phyloP scores from a whole-genome alignment of 2,888 invertebrate species.

The Lasioglossum villosulum region DNA sequence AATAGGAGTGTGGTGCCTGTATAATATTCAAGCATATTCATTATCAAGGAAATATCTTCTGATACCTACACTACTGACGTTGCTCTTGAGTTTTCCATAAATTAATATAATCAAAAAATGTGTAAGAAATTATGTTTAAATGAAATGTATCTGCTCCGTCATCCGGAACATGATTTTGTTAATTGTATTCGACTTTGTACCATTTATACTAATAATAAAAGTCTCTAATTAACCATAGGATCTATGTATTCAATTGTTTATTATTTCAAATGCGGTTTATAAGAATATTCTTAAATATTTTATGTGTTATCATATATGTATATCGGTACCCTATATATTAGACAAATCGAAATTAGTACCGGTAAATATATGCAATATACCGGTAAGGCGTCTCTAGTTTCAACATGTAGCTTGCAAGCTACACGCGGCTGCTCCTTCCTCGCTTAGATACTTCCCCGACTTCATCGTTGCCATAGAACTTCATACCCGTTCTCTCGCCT shows the following conservation, averaged over 20 bases:
- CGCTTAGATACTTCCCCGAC: too few species aligned
- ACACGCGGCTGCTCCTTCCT: too few species aligned
- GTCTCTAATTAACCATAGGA: constrained; percentile 51
- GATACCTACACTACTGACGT: constrained; percentile 30
- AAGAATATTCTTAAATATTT: neutral
- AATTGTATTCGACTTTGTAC: constrained; percentile 68
- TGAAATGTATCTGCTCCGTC: constrained; percentile 40
- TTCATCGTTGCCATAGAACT: too few species aligned
- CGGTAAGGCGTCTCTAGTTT: too few species aligned
- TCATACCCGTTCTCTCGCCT: too few species aligned
- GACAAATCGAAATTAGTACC: too few species aligned
- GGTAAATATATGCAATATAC: too few species aligned
- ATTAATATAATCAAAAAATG: constrained; percentile 20
- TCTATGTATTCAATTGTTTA: neutral
- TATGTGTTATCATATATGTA: neutral
- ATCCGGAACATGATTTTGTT: constrained; percentile 61
- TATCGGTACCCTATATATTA: neutral
- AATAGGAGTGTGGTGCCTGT: constrained; percentile 33
- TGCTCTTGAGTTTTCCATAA: constrained; percentile 30
- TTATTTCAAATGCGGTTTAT: neutral
- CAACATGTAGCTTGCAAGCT: too few species aligned
- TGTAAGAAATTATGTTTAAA: constrained; percentile 41
- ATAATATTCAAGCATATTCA: constrained; percentile 36
- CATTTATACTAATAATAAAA: constrained; percentile 69
- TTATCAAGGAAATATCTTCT: constrained; percentile 26